Evolutionary conservation across 1,140 invertebrate species (phyloP).

Genomic region (Eupeodes corollae): DNA sequence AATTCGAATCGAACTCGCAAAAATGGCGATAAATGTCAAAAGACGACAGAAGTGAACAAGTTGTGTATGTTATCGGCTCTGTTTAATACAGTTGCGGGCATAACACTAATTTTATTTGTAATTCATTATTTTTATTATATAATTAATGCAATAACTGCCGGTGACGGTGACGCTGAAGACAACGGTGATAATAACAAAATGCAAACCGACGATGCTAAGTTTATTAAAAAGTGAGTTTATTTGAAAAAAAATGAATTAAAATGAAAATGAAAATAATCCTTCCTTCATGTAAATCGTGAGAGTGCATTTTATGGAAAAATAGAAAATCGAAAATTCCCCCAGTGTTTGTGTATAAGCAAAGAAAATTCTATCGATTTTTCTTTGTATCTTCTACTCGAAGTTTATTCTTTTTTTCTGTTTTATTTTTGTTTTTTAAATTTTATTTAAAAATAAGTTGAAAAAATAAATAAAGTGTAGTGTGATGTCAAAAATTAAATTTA

Average conservation of each 20-base stretch:
- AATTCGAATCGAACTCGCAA: neutral
- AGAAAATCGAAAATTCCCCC: conserved; percentile 1
- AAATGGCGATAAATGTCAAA: neutral
- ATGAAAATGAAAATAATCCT: conserved; percentile 5
- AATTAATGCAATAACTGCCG: conserved; percentile 28
- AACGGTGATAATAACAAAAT: conserved; percentile 13
- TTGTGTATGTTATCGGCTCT: too few relatives aligned
- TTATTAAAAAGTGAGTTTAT: conserved; percentile 45
- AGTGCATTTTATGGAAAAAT: conserved; percentile 2
- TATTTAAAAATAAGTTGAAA: neutral
- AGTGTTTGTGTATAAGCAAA: neutral
- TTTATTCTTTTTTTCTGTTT: conserved; percentile 5
- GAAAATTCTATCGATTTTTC: neutral
- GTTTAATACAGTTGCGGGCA: conserved; percentile 16
- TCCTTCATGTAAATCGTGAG: conserved; percentile 1
- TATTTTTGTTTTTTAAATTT: conserved; percentile 9
- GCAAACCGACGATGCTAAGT: conserved; percentile 51
- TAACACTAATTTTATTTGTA: conserved; percentile 31
- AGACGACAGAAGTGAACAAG: neutral
- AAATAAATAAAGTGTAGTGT: conserved; percentile 1
- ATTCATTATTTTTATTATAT: conserved; percentile 37
- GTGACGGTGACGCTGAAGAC: conserved; percentile 1
- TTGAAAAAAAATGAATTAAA: conserved; percentile 4
- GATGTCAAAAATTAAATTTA: neutral
- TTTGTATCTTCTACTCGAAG: neutral